phyloP scores from a whole-genome alignment of 2,888 invertebrate species.

The Philonicus albiceps region DNA sequence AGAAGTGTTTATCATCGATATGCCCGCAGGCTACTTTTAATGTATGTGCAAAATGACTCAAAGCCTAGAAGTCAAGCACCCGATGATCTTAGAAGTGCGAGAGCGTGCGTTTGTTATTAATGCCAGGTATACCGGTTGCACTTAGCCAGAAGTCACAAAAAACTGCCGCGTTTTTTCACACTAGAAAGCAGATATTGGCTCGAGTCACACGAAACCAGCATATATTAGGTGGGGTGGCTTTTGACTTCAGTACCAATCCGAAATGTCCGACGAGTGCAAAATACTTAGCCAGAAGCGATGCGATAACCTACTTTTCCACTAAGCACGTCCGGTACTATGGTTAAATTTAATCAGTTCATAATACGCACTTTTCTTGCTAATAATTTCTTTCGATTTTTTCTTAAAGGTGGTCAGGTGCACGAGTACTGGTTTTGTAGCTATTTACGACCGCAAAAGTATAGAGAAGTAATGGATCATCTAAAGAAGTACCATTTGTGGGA shows the following conservation, averaged over 20 bases:
- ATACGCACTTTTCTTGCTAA: conserved; percentile 8
- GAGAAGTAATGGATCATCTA: neutral
- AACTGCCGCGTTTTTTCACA: neutral
- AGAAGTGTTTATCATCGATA: conserved; percentile 17
- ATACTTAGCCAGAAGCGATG: conserved; percentile 28
- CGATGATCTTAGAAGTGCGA: conserved; percentile 25
- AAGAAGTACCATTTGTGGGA: neutral
- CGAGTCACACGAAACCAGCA: neutral
- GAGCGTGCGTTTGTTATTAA: conserved; percentile 4
- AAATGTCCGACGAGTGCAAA: conserved; percentile 1
- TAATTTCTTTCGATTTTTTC: neutral
- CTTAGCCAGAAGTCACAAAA: neutral
- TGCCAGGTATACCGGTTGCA: neutral
- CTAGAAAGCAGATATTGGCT: conserved; percentile 18
- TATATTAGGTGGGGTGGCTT: neutral
- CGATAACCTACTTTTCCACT: conserved; percentile 20
- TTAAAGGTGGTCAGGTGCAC: neutral
- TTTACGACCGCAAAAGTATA: neutral
- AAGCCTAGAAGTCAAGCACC: conserved; percentile 8
- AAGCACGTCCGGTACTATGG: conserved; percentile 36
- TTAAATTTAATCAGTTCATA: conserved; percentile 19
- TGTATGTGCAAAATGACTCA: conserved; percentile 24
- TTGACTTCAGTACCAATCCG: conserved; percentile 5
- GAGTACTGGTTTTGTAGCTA: neutral
- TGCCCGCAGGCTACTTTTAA: conserved; percentile 1